Evolutionary conservation across 2,888 invertebrate species (phyloP).

Genomic region (Thymelicus lineola): DNA sequence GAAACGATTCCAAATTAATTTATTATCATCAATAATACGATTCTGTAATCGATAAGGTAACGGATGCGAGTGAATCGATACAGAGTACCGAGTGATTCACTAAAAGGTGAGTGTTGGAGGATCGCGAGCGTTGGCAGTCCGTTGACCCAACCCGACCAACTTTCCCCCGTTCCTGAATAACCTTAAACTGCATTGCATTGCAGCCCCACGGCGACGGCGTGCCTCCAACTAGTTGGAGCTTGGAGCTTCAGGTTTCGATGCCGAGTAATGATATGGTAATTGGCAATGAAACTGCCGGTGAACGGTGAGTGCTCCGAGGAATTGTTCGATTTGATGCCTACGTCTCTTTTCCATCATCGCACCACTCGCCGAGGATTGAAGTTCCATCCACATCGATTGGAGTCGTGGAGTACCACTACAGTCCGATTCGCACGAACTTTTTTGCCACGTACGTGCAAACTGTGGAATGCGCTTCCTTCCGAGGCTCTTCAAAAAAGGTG

Average conservation of each 20-base stretch:
- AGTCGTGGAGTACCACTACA: no score
- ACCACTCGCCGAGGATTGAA: no score
- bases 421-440: no score
- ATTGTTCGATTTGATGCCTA: no score
- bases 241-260: slow-evolving; percentile 19
- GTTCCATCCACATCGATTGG: no score
- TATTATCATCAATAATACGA: background rate
- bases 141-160: slow-evolving; percentile 59
- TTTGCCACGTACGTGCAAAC: no score
- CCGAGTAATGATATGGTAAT: slow-evolving; percentile 17
- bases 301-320: no score
- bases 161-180: slow-evolving; percentile 57
- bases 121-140: slow-evolving; percentile 43
- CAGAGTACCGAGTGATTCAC: slow-evolving; percentile 10
- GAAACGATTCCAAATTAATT: no score
- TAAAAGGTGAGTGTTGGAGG: slow-evolving; percentile 32
- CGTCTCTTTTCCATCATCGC: no score
- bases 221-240: slow-evolving; percentile 2
- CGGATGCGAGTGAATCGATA: slow-evolving; percentile 17
- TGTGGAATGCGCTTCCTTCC: no score
- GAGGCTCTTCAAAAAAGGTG: no score
- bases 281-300: slow-evolving; percentile 22
- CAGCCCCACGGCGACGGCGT: no score
- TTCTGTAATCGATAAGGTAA: slow-evolving; percentile 8
- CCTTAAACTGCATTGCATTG: slow-evolving; percentile 15